Percentiles rank a stretch among this genome's conserved stretches.
phyloP scores from a whole-genome alignment of 2,888 invertebrate genomes.

The Crematogaster levior region DNA sequence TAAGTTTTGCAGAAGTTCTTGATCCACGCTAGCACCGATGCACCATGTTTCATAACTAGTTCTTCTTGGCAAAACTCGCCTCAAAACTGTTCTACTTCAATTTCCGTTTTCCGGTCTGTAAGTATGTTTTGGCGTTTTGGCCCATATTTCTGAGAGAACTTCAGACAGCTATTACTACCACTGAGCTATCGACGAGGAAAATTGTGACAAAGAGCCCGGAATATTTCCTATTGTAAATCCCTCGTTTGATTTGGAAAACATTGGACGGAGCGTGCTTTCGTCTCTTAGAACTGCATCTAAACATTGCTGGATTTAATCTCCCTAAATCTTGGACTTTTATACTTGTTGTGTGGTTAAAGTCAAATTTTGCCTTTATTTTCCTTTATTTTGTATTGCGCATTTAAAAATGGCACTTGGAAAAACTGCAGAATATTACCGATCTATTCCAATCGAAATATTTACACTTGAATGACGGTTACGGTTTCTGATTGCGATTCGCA shows the following conservation, averaged over 20 bases:
- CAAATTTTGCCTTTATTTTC: background rate
- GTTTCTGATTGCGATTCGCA: constrained; percentile 17
- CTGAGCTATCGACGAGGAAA: constrained; percentile 43
- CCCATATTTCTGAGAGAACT: constrained; percentile 41
- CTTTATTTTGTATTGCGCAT: background rate
- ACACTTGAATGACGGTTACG: constrained; percentile 1
- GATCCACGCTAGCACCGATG: constrained; percentile 16
- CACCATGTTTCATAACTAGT: constrained; percentile 66
- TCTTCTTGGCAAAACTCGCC: constrained; percentile 61
- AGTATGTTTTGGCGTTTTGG: constrained; percentile 58
- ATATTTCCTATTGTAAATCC: constrained; percentile 34
- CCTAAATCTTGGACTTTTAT: background rate
- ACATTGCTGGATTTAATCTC: background rate
- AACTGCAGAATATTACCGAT: background rate
- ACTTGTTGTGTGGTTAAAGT: background rate
- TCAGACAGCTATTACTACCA: constrained; percentile 46
- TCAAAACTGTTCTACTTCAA: constrained; percentile 65
- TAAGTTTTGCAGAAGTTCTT: constrained; percentile 65
- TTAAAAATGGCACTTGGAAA: background rate
- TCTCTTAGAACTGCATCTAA: background rate
- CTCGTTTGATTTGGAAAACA: constrained; percentile 25
- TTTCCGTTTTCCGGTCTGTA: constrained; percentile 69
- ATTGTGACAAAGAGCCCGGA: constrained; percentile 39
- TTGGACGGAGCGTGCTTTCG: background rate
- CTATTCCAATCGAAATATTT: background rate